Base-by-base conservation (phyloP, 2,797 vertebrate genomes). In the Anolis apletophallus region DNA sequence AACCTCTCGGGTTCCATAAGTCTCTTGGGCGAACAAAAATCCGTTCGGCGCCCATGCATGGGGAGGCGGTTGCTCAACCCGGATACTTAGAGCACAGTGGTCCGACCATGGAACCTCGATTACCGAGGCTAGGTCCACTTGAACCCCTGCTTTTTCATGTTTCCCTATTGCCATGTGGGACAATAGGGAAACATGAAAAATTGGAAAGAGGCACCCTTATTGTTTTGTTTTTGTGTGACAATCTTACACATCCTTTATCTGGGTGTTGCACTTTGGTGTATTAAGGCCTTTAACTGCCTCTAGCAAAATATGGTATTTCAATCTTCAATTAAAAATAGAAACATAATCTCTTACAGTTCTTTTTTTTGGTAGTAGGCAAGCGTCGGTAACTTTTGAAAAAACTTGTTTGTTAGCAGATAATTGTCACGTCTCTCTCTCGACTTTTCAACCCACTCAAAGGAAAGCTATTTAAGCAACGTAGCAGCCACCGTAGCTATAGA, bases 281-380 rank as follows among this genome's bases (percentile, higher is more conserved):
- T 0, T 0, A 46, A 57, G 34, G 64, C 89, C 46, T 6, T 17
- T 52, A 71, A 57, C 61, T 9, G 17, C 75, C 52, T 10, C 29
- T 12, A 55, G 71, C 5, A 19, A 80, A 84, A 3, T 1, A 32
- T 54, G 80, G 3, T 34, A 26, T 88, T 88, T 74, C 73, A 11
- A 88, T 78, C 52, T 81, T 73, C 50, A 29, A 80, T 83, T 86
- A 72, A 88, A 87, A 87, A 87, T 1, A 87, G 79, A 8, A 46
- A 0, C 16, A 10, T 55, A 83, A 67, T 88, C 78, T 69, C 71
- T 67, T 73, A 34, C 71, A 34, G 29, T 69, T 79, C 19, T 75
- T 80, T 50, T 46, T 46, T 46, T 46, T 46, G 40, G 54, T 52
- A 26, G 36, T 50, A 23, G 11, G 71, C 75, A 23, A 14, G 71